Evolutionary conservation across 2,113 vertebrate species (phyloP).

Genomic region (Myrmophylax atrothorax): DNA sequence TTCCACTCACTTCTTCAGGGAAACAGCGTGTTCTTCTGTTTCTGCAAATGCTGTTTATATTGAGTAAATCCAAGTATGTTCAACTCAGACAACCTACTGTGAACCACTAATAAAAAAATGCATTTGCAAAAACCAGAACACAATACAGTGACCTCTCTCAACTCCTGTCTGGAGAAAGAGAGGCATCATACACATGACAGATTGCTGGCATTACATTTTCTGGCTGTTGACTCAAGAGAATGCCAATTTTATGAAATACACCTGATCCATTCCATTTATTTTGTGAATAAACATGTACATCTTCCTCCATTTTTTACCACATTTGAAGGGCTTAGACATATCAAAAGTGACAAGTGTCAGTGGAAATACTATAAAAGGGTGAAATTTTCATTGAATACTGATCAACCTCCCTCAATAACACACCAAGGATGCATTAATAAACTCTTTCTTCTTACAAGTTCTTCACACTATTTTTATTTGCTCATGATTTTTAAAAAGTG

Average conservation of each 20-base stretch:
- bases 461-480: not conserved
- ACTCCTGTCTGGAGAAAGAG: not conserved
- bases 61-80: slow-evolving; percentile 27
- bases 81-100: not conserved
- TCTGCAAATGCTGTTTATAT: slow-evolving; percentile 60
- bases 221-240: not conserved
- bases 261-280: slow-evolving; percentile 13
- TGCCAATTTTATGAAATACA: not conserved
- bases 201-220: slow-evolving; percentile 7
- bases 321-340: not conserved
- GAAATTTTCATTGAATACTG: not conserved
- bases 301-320: not conserved
- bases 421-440: not conserved
- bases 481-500: not conserved
- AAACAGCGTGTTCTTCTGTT: slow-evolving; percentile 16
- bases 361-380: not conserved
- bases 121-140: slow-evolving; percentile 58
- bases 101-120: not conserved
- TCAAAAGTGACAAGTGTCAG: not conserved
- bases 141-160: slow-evolving; percentile 7
- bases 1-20: not conserved
- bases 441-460: not conserved
- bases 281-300: not conserved
- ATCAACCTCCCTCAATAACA: not conserved
- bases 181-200: not conserved